Evolutionary conservation across 1,140 invertebrate genomes (phyloP).

Genomic region (Reticulitermes speratus): DNA sequence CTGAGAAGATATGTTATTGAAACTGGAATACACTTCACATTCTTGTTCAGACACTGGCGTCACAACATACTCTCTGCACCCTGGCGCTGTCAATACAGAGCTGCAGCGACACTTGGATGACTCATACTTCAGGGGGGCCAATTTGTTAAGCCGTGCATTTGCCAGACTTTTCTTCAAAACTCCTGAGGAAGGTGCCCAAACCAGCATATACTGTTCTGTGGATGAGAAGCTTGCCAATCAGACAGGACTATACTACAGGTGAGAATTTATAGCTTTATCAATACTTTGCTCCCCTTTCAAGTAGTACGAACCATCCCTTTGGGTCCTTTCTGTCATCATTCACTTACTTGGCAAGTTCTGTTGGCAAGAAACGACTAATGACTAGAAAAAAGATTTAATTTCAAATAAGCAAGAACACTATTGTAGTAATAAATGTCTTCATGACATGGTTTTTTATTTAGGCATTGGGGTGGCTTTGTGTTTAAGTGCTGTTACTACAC

Average conservation of each 20-base stretch:
- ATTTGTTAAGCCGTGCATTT: slow-evolving; percentile 27
- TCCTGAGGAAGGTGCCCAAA: slow-evolving; percentile 72
- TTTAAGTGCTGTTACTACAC: no score
- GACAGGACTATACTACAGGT: slow-evolving; percentile 66
- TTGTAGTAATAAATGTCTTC: no score
- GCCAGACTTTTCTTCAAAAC: slow-evolving; percentile 56
- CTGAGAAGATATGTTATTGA: no score
- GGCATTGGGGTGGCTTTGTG: no score
- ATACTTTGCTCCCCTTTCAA: no score
- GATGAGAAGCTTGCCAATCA: slow-evolving; percentile 64
- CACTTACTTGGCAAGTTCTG: no score
- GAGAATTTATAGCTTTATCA: neutral
- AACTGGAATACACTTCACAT: neutral
- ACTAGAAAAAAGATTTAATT: no score
- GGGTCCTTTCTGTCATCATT: no score
- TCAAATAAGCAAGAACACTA: no score
- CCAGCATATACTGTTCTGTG: slow-evolving; percentile 73
- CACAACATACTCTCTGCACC: slow-evolving; percentile 68
- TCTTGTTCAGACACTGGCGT: slow-evolving; percentile 49
- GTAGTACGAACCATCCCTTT: no score
- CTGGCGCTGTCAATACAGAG: slow-evolving; percentile 72
- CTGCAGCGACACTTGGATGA: slow-evolving; percentile 52
- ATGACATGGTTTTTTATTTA: no score
- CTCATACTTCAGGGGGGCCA: slow-evolving; percentile 33
- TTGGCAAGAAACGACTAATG: no score